Evolutionary conservation across 2,113 vertebrate species (phyloP).

Genomic region (Chloropsis cyanopogon): DNA sequence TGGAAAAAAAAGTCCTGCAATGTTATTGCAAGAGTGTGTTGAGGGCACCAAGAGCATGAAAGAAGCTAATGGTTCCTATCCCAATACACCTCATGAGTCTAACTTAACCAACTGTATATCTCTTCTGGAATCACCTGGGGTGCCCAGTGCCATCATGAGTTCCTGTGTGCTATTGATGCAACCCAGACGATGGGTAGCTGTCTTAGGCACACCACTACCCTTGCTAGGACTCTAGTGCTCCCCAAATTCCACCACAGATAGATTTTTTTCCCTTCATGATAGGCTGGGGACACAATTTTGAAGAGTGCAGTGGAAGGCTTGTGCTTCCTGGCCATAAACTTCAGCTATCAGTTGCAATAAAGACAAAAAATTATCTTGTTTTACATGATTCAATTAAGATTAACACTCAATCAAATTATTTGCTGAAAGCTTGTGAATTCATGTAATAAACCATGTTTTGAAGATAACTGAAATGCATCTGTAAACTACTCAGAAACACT

Average conservation of each 20-base stretch:
- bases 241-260: not conserved
- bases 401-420: not conserved
- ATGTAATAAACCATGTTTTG: not conserved
- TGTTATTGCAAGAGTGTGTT: not conserved
- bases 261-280: not conserved
- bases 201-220: not conserved
- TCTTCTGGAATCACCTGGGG: not conserved
- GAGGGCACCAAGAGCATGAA: not conserved
- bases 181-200: fast-evolving
- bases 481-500: not conserved
- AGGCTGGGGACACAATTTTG: not conserved
- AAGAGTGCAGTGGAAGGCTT: not conserved
- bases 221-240: not conserved
- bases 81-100: not conserved
- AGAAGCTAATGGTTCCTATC: not conserved
- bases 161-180: not conserved
- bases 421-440: not conserved
- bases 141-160: not conserved
- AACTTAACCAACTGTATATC: not conserved
- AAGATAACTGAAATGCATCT: not conserved
- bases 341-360: not conserved
- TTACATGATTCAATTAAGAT: not conserved
- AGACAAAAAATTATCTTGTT: not conserved
- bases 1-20: not conserved
- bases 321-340: not conserved